Evolutionary conservation across 2,888 invertebrate genomes (phyloP), one percentile per base, ranked within the genome.

Genomic region (Lobophora halterata): DNA sequence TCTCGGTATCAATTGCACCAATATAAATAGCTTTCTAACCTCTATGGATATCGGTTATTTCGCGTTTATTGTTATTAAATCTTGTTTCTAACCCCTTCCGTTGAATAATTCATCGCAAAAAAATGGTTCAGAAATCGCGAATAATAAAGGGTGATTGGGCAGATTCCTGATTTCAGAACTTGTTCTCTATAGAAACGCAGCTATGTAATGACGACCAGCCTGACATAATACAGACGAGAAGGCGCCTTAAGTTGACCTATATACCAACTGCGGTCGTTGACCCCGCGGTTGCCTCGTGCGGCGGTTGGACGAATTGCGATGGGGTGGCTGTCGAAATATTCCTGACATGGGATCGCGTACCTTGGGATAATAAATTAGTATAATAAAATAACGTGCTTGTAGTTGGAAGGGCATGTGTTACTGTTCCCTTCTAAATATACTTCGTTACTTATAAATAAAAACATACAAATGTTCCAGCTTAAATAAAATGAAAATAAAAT

Each of bases 231-330:
- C 71, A 82, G 82, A 81, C 81, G 68, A 64, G 55, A 58, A 73
- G 83, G 83, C 83, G 83, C 85, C 82, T 79, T 69, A 68, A 49
- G 65, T 69, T 86, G 85, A 83, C 86, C 86, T 75, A 87, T 83
- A 85, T 85, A 75, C 72, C 63, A 67, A 52, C 56, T 49, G 57
- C 71, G 86, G 79, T 69, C 82, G 71, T 79, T 83, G 80, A 86
- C 82, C 80, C 70, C 67, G 56, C 50, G 65, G 69, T 60, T 64
- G 64, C 67, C 67, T 71, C 68, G 71, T 66, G 72, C 57, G 61
- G 65, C n/a, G n/a, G n/a, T n/a, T 53, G 60, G 55, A 48, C 50
- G 58, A 49, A 59, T 55, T 58, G 62, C 67, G 52, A 59, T 59
- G 58, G 68, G 68, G 65, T 61, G 54, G 62, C 55, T 61, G 54